Conservation (phyloP, 1,140 invertebrate species). For the Lepidurus packardi region DNA sequence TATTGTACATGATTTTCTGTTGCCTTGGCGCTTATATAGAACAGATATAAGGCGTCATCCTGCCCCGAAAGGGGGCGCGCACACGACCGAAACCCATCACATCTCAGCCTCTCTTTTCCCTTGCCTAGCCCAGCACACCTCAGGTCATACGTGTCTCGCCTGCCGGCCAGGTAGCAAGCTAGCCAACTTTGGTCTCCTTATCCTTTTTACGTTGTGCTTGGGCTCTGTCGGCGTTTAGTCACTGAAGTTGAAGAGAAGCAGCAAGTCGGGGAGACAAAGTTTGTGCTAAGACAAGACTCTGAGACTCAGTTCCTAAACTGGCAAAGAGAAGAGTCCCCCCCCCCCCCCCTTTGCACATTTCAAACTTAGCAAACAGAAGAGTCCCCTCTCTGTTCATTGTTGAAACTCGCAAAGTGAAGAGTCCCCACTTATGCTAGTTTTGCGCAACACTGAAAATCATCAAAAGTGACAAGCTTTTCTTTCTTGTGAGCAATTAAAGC, state of each 20-base stretch:
- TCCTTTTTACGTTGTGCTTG: neutral
- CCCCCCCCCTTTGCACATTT: too few species aligned
- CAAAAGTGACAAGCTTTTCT: too few species aligned
- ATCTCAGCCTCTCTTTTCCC: neutral
- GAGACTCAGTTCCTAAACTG: too few species aligned
- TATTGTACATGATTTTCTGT: constrained; percentile 9
- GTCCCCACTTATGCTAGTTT: too few species aligned
- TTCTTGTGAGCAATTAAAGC: too few species aligned
- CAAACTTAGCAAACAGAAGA: too few species aligned
- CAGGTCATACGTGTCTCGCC: constrained; percentile 20
- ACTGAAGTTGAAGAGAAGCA: neutral
- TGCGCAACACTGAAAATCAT: too few species aligned
- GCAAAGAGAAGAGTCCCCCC: too few species aligned
- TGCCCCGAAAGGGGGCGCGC: neutral
- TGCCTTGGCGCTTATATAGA: constrained; percentile 4
- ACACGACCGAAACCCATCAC: constrained; percentile 13
- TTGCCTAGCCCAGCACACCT: neutral
- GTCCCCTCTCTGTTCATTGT: too few species aligned
- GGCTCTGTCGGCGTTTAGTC: neutral
- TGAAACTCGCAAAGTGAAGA: too few species aligned
- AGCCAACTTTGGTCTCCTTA: neutral
- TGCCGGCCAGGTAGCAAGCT: constrained; percentile 16
- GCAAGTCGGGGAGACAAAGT: neutral
- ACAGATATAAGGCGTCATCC: neutral
- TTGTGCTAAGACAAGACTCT: too few species aligned